These are phyloP conservation scores for Philhelius pedissequus DNA, from an alignment of 2,888 invertebrate species.

Conservation along the genomic window DNA sequence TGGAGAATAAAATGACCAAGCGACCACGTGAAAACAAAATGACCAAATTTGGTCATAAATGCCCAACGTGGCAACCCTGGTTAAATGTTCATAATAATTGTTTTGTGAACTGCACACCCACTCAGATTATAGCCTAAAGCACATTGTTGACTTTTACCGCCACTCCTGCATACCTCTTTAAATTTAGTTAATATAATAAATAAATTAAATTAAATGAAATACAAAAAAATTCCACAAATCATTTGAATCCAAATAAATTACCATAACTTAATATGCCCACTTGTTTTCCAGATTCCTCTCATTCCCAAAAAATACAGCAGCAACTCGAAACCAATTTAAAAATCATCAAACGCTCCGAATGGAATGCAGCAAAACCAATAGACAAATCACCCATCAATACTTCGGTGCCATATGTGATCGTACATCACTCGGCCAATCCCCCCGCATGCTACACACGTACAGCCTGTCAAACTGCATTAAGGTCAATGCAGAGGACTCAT, in stretches of 20 bases:
- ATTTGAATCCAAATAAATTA: background rate
- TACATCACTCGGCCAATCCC: conserved; percentile 83
- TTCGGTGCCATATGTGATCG: conserved; percentile 83
- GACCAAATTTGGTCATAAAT: no score
- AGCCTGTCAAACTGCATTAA: conserved; percentile 81
- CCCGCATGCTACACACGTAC: conserved; percentile 80
- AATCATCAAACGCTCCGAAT: conserved; percentile 78
- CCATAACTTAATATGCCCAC: background rate
- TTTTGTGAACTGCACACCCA: no score
- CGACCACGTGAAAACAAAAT: no score
- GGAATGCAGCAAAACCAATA: conserved; percentile 80
- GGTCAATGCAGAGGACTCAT: conserved; percentile 82
- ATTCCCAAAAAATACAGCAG: background rate
- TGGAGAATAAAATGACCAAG: no score
- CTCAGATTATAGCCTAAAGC: no score
- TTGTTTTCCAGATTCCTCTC: conserved; percentile 10
- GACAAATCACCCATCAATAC: conserved; percentile 75
- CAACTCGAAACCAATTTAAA: conserved; percentile 26
- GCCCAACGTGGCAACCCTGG: no score
- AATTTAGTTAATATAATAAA: no score
- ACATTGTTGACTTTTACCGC: no score
- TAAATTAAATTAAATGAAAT: background rate
- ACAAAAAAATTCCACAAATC: no score
- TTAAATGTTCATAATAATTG: no score
- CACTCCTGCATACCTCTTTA: no score